Evolutionary conservation across 2,888 invertebrate species (phyloP).

Genomic region (Platycheirus albimanus): DNA sequence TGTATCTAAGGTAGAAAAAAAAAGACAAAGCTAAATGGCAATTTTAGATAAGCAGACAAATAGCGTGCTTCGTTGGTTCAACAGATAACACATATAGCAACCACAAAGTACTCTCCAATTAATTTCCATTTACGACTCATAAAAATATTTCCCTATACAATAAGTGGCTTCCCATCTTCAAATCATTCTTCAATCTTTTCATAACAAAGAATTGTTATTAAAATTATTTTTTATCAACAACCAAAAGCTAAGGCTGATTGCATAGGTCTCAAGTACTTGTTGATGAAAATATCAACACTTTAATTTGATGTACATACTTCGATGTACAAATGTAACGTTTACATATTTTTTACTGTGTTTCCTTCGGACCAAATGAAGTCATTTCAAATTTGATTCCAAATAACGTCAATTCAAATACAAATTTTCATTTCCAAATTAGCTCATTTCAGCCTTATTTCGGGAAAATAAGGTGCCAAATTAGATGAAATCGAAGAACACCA

Average conservation of each 20-base stretch:
- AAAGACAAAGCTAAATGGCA: background rate
- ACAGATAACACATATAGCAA: constrained; percentile 33
- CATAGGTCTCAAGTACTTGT: background rate
- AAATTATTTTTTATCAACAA: background rate
- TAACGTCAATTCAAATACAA: too few species aligned
- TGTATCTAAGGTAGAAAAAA: background rate
- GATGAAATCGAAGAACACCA: too few species aligned
- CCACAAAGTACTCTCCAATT: constrained; percentile 41
- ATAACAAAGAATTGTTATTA: background rate
- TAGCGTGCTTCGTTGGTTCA: constrained; percentile 7
- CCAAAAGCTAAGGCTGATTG: background rate
- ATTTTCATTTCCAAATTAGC: too few species aligned
- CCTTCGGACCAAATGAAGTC: too few species aligned
- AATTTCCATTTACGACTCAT: constrained; percentile 52
- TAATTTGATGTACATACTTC: too few species aligned
- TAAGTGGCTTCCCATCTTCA: constrained; percentile 1
- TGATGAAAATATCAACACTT: background rate
- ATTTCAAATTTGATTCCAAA: too few species aligned
- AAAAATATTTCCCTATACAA: constrained; percentile 44
- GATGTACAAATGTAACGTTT: too few species aligned
- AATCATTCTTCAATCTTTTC: constrained; percentile 18
- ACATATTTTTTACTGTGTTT: too few species aligned
- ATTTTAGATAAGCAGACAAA: constrained; percentile 10
- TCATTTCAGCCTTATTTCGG: too few species aligned
- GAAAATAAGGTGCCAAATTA: too few species aligned